Conservation (phyloP, 2,797 vertebrate species). For the Peromyscus eremicus region DNA sequence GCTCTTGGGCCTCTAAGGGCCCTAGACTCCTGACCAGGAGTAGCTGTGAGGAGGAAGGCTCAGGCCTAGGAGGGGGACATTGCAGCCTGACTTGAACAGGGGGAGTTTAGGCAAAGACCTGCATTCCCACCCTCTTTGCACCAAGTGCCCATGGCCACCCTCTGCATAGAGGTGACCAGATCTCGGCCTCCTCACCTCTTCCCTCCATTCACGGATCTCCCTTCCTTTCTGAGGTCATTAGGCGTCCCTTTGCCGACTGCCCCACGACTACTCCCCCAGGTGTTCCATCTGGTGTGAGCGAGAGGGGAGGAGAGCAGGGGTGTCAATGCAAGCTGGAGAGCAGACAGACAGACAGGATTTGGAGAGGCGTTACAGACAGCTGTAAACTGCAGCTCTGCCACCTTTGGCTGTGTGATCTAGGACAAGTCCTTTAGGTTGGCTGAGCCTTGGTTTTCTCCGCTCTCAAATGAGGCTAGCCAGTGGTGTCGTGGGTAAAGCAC, state of each 20-base stretch:
- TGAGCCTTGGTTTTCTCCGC: background rate
- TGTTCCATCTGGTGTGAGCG: background rate
- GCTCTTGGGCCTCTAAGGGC: background rate
- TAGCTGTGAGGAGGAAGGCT: background rate
- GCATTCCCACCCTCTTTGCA: background rate
- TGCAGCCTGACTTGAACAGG: background rate
- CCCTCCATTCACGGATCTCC: background rate
- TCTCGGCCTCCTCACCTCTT: background rate
- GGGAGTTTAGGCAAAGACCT: background rate
- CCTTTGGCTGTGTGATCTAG: background rate
- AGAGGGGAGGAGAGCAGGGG: background rate
- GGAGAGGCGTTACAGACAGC: background rate
- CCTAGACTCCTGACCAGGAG: background rate
- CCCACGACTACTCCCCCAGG: background rate
- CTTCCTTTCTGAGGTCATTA: background rate
- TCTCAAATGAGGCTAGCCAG: background rate
- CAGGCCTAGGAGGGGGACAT: background rate
- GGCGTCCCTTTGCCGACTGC: background rate
- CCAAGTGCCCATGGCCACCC: too few species aligned
- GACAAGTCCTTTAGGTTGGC: background rate
- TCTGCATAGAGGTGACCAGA: background rate
- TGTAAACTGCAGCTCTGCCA: background rate
- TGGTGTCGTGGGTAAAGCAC: background rate
- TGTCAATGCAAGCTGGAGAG: background rate
- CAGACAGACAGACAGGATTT: background rate